Conservation (phyloP, 2,888 invertebrate genomes). For the Ormyrus nitidulus region DNA sequence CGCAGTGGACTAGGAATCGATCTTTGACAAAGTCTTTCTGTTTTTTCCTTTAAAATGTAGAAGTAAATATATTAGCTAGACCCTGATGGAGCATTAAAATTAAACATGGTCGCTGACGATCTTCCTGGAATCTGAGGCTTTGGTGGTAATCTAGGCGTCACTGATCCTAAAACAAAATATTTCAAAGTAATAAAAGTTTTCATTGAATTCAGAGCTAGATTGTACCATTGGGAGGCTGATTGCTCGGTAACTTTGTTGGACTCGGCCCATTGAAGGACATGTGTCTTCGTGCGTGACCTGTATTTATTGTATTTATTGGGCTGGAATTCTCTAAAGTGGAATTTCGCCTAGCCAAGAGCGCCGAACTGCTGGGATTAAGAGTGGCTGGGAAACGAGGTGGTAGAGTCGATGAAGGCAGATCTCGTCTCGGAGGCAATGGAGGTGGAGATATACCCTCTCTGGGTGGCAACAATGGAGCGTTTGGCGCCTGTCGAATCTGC, state of each 20-base stretch:
- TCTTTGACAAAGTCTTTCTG: constrained; percentile 52
- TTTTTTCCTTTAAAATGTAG: constrained; percentile 30
- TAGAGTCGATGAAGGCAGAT: constrained; percentile 66
- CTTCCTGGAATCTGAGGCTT: constrained; percentile 71
- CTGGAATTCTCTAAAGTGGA: constrained; percentile 70
- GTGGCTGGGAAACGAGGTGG: constrained; percentile 70
- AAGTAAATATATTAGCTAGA: constrained; percentile 66
- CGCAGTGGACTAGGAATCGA: constrained; percentile 56
- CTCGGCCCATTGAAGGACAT: constrained; percentile 74
- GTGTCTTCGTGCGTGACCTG: constrained; percentile 69
- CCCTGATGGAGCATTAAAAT: constrained; percentile 72
- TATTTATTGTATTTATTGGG: constrained; percentile 62
- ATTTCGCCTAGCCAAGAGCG: constrained; percentile 72
- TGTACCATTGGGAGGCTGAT: constrained; percentile 72
- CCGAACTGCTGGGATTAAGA: constrained; percentile 70
- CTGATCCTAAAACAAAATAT: constrained; percentile 64
- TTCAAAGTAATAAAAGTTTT: constrained; percentile 10
- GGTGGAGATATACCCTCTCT: constrained; percentile 82
- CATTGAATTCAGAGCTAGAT: constrained; percentile 6
- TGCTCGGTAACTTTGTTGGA: constrained; percentile 70
- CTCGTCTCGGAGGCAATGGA: constrained; percentile 80
- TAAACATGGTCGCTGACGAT: constrained; percentile 73
- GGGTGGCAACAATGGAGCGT: constrained; percentile 83
- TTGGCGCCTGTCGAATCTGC: constrained; percentile 79
- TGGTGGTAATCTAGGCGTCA: constrained; percentile 73